A percentile compares a stretch with the other conserved stretches of the same genome.
Evolutionary conservation across 2,797 vertebrate genomes (phyloP).

Genomic region (Sebastes diploproa): DNA sequence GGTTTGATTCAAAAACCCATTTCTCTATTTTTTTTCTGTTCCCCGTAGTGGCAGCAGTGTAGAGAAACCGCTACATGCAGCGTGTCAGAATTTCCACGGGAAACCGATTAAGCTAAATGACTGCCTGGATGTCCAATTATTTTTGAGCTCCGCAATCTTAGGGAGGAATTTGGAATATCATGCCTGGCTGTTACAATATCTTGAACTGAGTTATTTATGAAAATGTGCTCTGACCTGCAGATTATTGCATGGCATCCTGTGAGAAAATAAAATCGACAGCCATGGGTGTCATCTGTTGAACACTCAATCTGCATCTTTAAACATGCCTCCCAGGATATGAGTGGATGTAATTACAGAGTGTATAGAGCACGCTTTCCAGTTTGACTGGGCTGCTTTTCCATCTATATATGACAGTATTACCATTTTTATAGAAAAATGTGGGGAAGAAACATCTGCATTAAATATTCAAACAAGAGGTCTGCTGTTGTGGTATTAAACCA

Average conservation of each 20-base stretch:
- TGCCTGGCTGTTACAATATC: slow-evolving; percentile 55
- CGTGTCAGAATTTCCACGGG: slow-evolving; percentile 40
- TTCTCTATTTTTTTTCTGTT: not conserved
- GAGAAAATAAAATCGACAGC: slow-evolving; percentile 63
- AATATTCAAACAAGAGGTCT: slow-evolving; percentile 8
- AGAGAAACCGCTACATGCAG: slow-evolving; percentile 22
- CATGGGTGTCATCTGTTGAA: slow-evolving; percentile 61
- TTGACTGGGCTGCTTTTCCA: slow-evolving; percentile 23
- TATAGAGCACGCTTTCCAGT: slow-evolving; percentile 30
- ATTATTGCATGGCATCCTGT: slow-evolving; percentile 53
- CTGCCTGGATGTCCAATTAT: slow-evolving; percentile 63
- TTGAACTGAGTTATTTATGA: slow-evolving; percentile 62
- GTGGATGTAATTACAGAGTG: slow-evolving; percentile 53
- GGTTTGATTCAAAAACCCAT: not conserved
- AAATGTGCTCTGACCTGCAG: slow-evolving; percentile 63
- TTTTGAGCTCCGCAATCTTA: slow-evolving; percentile 47
- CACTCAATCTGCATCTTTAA: slow-evolving; percentile 63
- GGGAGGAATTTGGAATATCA: slow-evolving; percentile 61
- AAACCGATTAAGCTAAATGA: slow-evolving; percentile 64
- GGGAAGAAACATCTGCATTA: not conserved
- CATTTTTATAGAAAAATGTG: slow-evolving; percentile 29
- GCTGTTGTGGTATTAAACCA: not conserved
- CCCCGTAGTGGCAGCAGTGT: not conserved
- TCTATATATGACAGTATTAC: slow-evolving; percentile 30
- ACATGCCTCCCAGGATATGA: slow-evolving; percentile 49